Conservation (phyloP, 1,140 invertebrate species). For the Cotesia chilonis region DNA sequence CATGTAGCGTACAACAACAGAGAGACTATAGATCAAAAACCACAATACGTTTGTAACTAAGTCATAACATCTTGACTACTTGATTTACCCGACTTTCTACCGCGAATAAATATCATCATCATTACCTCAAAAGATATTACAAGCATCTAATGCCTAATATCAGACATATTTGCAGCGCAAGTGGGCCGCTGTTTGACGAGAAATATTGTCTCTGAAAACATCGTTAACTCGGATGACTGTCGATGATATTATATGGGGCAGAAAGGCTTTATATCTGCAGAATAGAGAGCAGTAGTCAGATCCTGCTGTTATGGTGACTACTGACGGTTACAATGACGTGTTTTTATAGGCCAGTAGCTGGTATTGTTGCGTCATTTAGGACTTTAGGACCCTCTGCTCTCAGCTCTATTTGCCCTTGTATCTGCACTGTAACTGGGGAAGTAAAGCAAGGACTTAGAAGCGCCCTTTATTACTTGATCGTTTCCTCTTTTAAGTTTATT, state of each 20-base stretch:
- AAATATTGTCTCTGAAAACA: constrained; percentile 66
- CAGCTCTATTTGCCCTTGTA: neutral
- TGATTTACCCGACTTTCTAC: neutral
- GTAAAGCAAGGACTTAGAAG: neutral
- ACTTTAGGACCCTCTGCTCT: constrained; percentile 47
- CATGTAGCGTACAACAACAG: neutral
- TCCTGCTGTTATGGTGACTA: constrained; percentile 34
- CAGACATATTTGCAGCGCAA: too few species aligned
- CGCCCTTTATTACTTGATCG: neutral
- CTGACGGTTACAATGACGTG: constrained; percentile 56
- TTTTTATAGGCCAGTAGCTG: constrained; percentile 54
- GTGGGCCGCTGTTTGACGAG: neutral
- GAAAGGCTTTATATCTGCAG: too few species aligned
- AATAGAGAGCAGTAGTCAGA: neutral
- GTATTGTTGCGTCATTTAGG: constrained; percentile 66
- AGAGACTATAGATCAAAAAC: neutral
- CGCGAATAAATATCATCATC: neutral
- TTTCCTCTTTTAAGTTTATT: neutral
- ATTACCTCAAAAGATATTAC: too few species aligned
- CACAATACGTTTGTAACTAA: too few species aligned
- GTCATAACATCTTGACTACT: neutral
- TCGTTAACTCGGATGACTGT: constrained; percentile 65
- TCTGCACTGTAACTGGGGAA: neutral
- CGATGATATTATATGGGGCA: constrained; percentile 53
- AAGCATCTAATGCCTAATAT: too few species aligned